Evolutionary conservation across 1,140 invertebrate species (phyloP), one percentile per base, ranked within the genome.

Genomic region (Drosophila sp.): DNA sequence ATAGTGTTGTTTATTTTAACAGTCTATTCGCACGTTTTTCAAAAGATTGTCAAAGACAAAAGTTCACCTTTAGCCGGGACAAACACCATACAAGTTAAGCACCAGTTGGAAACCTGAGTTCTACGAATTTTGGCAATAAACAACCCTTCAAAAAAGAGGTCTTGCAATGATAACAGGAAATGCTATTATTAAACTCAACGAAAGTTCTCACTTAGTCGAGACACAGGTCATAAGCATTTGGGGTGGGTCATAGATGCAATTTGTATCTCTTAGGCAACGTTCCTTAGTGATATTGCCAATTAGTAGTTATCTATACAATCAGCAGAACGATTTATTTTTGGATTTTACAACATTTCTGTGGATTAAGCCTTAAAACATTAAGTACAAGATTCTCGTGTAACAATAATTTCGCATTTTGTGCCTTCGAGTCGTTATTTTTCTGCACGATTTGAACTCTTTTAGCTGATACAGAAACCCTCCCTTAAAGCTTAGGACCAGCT

Each of bases 171-270:
- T 50, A 50, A 27, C 44, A 10, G 2, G 1, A 50, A 50, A 50
- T 50, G 7, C 3, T 50, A 8, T 50, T 25, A 25, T 27, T 50
- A 7, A 27, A 17, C 27, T 50, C 29, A 29, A 2, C 54, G 5
- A 56, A 56, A 56, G 29, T 32, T 56, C 10, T 30, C 10, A 17
- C 25, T 29, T 56, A 61, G 35, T 33, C 17, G 2, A 41, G 60
- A 47, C 38, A 61, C 27, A 40, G 23, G 10, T 10, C 10, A 10
- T 29, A 41, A 27, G 10, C 23, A 25, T 38, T 38, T 1, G 11
- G 10, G 10, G 35, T 38, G 10, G 10, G 3, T 4, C 4, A 11
- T 38, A 38, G 4, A 30, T 30, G 17, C 17, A 17, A 17, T 17
- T 17, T 17, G 17, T 17, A 17, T 17, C 17, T 17, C 17, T 17